phyloP scores from a whole-genome alignment of 2,888 invertebrate species.

The Octonoba sinensis region DNA sequence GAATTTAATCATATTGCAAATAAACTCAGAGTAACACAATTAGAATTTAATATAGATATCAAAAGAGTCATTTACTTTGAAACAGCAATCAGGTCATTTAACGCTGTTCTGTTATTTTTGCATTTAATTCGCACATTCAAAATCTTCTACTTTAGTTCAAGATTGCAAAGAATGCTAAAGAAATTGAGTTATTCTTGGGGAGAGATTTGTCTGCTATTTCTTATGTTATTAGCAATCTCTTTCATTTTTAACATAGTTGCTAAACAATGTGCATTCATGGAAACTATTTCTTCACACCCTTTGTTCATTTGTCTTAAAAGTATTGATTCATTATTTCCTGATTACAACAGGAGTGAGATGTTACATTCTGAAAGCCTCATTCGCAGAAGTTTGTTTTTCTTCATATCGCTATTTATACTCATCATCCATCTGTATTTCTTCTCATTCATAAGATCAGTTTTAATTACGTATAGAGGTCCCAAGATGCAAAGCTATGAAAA shows the following conservation, averaged over 20 bases:
- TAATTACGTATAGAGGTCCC: slow-evolving; percentile 2
- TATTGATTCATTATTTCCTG: slow-evolving; percentile 10
- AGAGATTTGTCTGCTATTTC: slow-evolving; percentile 4
- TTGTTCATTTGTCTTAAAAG: slow-evolving; percentile 13
- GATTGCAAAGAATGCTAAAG: slow-evolving; percentile 17
- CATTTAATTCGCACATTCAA: slow-evolving; percentile 25
- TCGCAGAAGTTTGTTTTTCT: slow-evolving; percentile 1
- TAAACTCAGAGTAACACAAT: slow-evolving; percentile 7
- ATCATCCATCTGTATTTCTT: slow-evolving; percentile 20
- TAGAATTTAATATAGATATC: slow-evolving; percentile 20
- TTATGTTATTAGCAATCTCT: slow-evolving; percentile 10
- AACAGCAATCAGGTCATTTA: not conserved
- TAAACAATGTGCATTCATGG: slow-evolving; percentile 8
- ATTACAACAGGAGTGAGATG: slow-evolving; percentile 24
- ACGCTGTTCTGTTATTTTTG: slow-evolving; percentile 30
- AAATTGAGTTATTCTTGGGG: slow-evolving; percentile 20
- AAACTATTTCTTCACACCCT: slow-evolving; percentile 16
- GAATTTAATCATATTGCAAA: slow-evolving; percentile 5
- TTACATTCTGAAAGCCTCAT: not conserved
- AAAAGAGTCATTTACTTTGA: slow-evolving; percentile 8
- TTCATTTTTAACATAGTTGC: slow-evolving; percentile 19
- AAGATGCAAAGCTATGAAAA: not conserved
- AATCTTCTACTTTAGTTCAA: slow-evolving; percentile 19
- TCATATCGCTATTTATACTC: slow-evolving; percentile 10
- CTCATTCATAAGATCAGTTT: slow-evolving; percentile 25